These are phyloP conservation scores for Spatulosminthurus flaviceps DNA, from an alignment of 2,888 invertebrate species.

Conservation along the genomic window DNA sequence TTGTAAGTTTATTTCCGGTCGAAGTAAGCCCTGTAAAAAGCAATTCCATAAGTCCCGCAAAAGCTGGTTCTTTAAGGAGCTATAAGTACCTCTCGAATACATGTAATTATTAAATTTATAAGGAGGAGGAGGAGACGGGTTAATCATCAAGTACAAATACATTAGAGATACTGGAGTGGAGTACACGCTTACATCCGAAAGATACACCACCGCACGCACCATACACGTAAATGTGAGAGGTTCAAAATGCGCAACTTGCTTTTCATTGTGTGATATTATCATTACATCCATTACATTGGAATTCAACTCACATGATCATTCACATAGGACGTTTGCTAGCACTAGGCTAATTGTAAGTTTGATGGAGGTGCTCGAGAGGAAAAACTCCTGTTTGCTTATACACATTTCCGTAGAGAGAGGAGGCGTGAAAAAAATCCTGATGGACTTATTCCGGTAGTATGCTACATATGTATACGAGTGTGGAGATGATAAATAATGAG, in stretches of 20 bases:
- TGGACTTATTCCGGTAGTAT: slow-evolving; percentile 7
- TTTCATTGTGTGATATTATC: background rate
- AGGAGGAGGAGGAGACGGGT: background rate
- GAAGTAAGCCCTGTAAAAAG: background rate
- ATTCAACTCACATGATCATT: background rate
- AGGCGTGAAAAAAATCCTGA: background rate
- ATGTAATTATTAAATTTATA: no score
- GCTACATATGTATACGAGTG: background rate
- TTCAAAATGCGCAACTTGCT: background rate
- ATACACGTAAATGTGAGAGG: background rate
- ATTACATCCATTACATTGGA: background rate
- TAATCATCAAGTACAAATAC: background rate
- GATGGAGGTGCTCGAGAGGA: background rate
- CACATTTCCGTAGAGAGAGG: background rate
- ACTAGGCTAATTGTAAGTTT: background rate
- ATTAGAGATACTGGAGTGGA: background rate
- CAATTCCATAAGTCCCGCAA: no score
- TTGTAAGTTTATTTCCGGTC: background rate
- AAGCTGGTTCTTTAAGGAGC: no score
- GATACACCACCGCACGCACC: no score
- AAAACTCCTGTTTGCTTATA: background rate
- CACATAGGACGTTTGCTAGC: no score
- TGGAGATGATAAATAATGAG: slow-evolving; percentile 9
- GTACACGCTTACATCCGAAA: background rate
- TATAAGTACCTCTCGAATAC: no score